Percentiles rank a stretch among this genome's conserved stretches.
These are phyloP conservation scores for Enteromius viviparus DNA, from an alignment of 2,797 vertebrate genomes.

Conservation along the genomic window DNA sequence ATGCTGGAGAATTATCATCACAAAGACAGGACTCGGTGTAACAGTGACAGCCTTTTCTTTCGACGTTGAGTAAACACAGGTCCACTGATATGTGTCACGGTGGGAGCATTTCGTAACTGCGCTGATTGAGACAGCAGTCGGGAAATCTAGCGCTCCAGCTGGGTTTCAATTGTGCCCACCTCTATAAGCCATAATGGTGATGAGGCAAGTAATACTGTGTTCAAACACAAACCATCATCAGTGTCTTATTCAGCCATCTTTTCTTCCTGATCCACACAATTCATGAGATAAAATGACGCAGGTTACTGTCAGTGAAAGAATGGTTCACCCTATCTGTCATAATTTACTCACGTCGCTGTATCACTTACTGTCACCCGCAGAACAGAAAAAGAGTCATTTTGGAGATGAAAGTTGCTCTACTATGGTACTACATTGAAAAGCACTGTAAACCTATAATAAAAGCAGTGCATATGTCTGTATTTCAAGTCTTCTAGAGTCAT, in stretches of 20 bases:
- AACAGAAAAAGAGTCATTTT: neutral
- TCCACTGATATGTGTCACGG: slow-evolving; percentile 34
- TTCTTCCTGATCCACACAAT: neutral
- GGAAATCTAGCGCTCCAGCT: slow-evolving; percentile 36
- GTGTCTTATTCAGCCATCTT: slow-evolving; percentile 5
- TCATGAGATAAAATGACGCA: slow-evolving; percentile 3
- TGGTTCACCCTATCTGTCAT: neutral
- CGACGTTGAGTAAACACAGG: slow-evolving; percentile 31
- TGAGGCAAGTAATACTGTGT: slow-evolving; percentile 17
- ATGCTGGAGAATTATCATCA: slow-evolving; percentile 50
- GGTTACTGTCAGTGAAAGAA: slow-evolving; percentile 9
- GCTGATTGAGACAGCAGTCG: slow-evolving; percentile 44
- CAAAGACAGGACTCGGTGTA: slow-evolving; percentile 47
- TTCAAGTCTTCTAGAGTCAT: neutral
- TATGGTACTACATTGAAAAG: neutral
- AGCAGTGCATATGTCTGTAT: neutral
- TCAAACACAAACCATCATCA: slow-evolving; percentile 36
- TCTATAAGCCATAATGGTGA: slow-evolving; percentile 19
- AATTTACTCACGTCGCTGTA: neutral
- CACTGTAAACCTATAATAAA: neutral
- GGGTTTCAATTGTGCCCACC: slow-evolving; percentile 23
- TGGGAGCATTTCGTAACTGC: slow-evolving; percentile 31
- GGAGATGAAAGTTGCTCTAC: neutral
- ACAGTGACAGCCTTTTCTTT: slow-evolving; percentile 46
- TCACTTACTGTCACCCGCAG: neutral